Base-by-base conservation (phyloP, 2,888 invertebrate genomes). In the Philhelius pedissequus region DNA sequence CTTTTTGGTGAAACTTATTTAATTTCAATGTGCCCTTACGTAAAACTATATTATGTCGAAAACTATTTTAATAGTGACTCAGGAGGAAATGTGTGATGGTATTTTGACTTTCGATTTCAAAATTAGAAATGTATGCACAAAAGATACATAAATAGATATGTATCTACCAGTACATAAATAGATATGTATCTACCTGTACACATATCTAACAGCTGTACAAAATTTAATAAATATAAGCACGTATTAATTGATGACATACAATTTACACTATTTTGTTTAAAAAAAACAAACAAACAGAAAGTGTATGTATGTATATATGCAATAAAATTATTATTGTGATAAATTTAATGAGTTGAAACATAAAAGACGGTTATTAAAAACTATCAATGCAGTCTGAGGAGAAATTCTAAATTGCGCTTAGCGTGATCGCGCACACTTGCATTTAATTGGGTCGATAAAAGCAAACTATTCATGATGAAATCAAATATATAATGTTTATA, bases 91-190 rank as follows among this genome's bases (percentile, higher is more conserved):
- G 43, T 75, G 75, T 81, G 76, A 50, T 38, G 75, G 81, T 20
- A 76, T 62, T 76, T 69, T 56, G 45, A 78, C 82, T 83, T 83
- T 83, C 82, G 64, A 74, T 83, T 83, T 83, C 35, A 22, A 56
- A 32, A 43, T 45, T 35, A 22, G 25, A 48, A n/a, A n/a, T n/a
- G n/a, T n/a, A n/a, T n/a, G n/a, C n/a, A n/a, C n/a, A n/a, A n/a
- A n/a, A n/a, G n/a, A n/a, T n/a, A n/a, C n/a, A n/a, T n/a, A n/a
- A n/a, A n/a, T n/a, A n/a, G n/a, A n/a, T n/a, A n/a, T n/a, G n/a
- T n/a, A n/a, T n/a, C n/a, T n/a, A n/a, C n/a, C n/a, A n/a, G n/a
- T n/a, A n/a, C n/a, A n/a, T n/a, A n/a, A n/a, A n/a, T n/a, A n/a
- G n/a, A n/a, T n/a, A n/a, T n/a, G n/a, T n/a, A n/a, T n/a, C n/a